Evolutionary conservation across 2,888 invertebrate species (phyloP), one percentile per base, ranked within the genome.

Genomic region (Carpatolechia fugitivella): DNA sequence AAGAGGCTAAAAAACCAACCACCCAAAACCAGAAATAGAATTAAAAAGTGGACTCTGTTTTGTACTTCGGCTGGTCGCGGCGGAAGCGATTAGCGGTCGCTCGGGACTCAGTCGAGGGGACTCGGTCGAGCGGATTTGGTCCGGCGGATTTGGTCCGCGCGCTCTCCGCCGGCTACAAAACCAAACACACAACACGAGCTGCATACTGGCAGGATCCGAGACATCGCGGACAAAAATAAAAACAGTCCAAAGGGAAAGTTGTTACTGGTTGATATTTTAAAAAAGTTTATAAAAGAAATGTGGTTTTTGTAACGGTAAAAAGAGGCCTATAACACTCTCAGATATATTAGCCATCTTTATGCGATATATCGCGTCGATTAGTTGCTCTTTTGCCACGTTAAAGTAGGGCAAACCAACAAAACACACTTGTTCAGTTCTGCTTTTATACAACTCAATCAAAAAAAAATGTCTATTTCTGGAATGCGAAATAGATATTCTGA

Each of bases 121-220:
- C 20, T 49, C 24, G 36, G 49, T 33, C 14, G 11, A 59, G 60
- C 48, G 35, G 48, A 50, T 50, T 24, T 14, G 50, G 36, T 36
- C 36, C 36, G 50, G 11, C 35, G 35, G 36, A 11, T 18, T 14
- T 6, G 7, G 16, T 33, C 31, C 16, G 14, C 14, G 16, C 5
- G 13, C 58, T 59, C 60, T 56, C 62, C 68, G 60, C 63, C n/a
- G 66, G 67, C 69, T 81, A 80, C 82, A 77, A 81, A 80, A 76
- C 65, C 64, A 80, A 83, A 74, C 76, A 82, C 64, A 76, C 70
- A 71, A 79, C 76, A 80, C 74, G 74, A 82, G 82, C 79, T 78
- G 74, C 80, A 80, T 80, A 82, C 58, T 78, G 78, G 70, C 65
- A 63, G 56, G 48, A 50, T 56, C 35, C 55, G 29, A 50, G 41